Percentiles rank a stretch among this genome's conserved stretches.
Conservation (phyloP, 2,797 vertebrate genomes). For the Mormyrops attenuatus region DNA sequence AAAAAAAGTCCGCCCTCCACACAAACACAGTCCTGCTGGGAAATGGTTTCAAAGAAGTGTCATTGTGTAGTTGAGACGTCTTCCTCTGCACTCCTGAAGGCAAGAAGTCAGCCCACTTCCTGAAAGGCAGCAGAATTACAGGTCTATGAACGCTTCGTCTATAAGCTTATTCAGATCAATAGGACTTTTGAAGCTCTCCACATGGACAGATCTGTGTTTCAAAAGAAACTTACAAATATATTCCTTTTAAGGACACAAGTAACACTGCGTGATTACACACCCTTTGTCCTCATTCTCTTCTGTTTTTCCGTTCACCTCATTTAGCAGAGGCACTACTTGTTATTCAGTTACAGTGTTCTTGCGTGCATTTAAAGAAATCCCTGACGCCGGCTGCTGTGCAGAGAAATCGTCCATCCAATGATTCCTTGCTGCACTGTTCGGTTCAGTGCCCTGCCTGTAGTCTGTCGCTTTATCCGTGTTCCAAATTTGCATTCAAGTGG, state of each 20-base stretch:
- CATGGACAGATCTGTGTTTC: neutral
- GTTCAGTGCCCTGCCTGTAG: neutral
- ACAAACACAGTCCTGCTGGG: conserved; percentile 15
- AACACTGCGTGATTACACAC: neutral
- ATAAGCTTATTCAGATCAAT: neutral
- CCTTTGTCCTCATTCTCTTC: neutral
- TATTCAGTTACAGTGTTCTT: neutral
- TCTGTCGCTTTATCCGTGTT: neutral
- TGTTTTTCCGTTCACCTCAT: neutral
- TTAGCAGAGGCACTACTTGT: neutral
- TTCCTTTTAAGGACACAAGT: neutral
- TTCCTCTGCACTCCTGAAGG: neutral
- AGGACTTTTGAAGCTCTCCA: neutral
- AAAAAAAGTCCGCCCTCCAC: neutral
- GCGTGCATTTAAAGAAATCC: neutral
- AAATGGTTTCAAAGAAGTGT: conserved; percentile 20
- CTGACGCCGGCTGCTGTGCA: neutral
- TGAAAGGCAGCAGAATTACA: neutral
- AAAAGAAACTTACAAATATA: neutral
- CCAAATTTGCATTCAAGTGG: neutral
- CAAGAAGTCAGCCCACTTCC: conserved; percentile 15
- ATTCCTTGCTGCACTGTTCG: neutral
- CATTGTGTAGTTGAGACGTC: neutral
- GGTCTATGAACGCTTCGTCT: conserved; percentile 2
- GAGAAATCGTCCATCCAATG: neutral